phyloP scores from a whole-genome alignment of 2,113 vertebrate species.

The Cisticola juncidis region DNA sequence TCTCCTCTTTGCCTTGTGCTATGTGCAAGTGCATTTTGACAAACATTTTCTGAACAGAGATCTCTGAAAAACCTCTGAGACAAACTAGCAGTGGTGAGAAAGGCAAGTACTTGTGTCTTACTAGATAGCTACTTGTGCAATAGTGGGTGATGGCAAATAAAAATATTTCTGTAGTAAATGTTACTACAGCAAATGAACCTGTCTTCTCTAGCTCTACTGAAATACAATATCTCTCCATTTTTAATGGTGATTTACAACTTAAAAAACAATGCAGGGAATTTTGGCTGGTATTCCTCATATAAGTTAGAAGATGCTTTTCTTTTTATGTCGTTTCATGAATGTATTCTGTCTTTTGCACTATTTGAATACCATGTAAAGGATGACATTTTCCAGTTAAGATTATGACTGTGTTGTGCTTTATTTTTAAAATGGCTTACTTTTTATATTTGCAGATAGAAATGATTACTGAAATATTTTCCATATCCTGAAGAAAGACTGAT shows the following conservation, averaged over 20 bases:
- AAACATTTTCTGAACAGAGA: slow-evolving; percentile 33
- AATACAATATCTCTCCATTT: background rate
- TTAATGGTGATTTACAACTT: background rate
- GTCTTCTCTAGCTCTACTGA: background rate
- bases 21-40: background rate
- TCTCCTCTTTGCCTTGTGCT: slow-evolving; percentile 31
- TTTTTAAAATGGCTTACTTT: background rate
- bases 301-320: background rate
- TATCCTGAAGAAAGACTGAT: background rate
- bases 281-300: background rate
- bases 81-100: background rate
- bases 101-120: background rate
- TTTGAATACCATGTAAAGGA: background rate
- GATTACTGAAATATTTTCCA: background rate
- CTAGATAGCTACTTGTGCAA: background rate
- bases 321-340: background rate
- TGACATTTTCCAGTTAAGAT: background rate
- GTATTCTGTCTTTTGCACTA: background rate
- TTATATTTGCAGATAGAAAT: background rate
- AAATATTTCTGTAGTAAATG: slow-evolving; percentile 26
- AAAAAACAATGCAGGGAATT: background rate
- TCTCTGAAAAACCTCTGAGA: slow-evolving; percentile 10
- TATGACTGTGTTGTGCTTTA: background rate
- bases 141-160: background rate
- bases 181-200: background rate